Base-by-base conservation (phyloP, 2,888 invertebrate genomes). In the Apodemia mormo region DNA sequence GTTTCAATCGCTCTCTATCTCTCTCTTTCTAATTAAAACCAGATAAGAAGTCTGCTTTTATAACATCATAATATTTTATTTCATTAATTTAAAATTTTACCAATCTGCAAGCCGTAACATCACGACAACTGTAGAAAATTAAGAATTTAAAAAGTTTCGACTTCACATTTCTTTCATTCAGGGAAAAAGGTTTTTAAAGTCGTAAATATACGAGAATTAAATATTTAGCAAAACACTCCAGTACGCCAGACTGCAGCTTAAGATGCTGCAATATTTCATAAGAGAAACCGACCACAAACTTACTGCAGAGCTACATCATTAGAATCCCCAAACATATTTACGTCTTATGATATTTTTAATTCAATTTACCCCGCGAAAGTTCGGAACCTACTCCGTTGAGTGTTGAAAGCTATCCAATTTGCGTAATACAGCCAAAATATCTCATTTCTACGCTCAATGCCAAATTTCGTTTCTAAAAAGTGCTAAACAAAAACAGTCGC, bases 361-460 rank as follows among this genome's bases (percentile, higher is more conserved):
- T 93, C 92, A 92, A 93, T 93, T 91, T 91, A 86, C 88, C 87
- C 86, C 88, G 85, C 91, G 88, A 92, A 92, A 93, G 87, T 93
- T 93, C 89, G 87, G 87, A 92, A 91, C 90, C 88, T 92, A 92
- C 92, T 91, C 88, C 89, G 92, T 90, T 87, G 93, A 93, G 93
- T 93, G 93, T 93, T 92, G 93, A 93, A 93, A 93, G 93, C 93
- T 92, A 93, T 93, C 93, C 93, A 93, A 93, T 93, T 93, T 93
- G 92, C 92, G 92, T 93, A 93, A 93, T 93, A 93, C 93, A 92
- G 88, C 91, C 93, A 92, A 93, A 93, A 93, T 93, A 93, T 93
- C 93, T 93, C 92, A 93, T 93, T 93, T 93, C 93, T 93, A 90
- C 92, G 91, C 90, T 92, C 86, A 88, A 88, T 89, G 86, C 81